Evolutionary conservation across 1,140 invertebrate genomes (phyloP), one percentile per base, ranked within the genome.

Genomic region (Trachymyrmex septentrionalis): DNA sequence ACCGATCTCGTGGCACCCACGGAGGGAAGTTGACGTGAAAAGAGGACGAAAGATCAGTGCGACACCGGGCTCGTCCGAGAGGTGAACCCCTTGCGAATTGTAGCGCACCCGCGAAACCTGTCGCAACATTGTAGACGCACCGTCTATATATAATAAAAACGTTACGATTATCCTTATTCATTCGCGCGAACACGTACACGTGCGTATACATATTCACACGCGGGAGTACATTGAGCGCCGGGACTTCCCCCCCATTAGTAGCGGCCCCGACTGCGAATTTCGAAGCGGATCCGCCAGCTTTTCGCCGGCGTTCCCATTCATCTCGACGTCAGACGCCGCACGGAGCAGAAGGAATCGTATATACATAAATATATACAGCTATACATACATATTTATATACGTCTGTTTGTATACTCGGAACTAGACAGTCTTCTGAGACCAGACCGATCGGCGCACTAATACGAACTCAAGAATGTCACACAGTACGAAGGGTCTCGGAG

Each of bases 401-500:
- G 38, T 85, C 27, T 64, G 72, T 76, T 63, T 64, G 24, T 21
- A 84, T 57, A 66, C 48, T 53, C 61, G 59, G 34, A 24, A 24
- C 21, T 34, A 61, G 38, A 12, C 61, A 64, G 61, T 16, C 53
- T 24, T 34, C 30, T 14, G 16, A 21, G 12, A 69, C 38, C 38
- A 30, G 67, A 59, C 1, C 24, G 34, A 44, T 10, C 50, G 21
- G 16, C 14, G 2, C n/a, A 7, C 30, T 4, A 27, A n/a, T 3
- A 34, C 55, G 14, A 69, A 34, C 69, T 77, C 72, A 80, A 92
- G 76, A 88, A 95, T 95, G 94, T 94, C 94, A 80, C 93, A 93
- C 85, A 94, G 92, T 86, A 90, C 88, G 85, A 89, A 91, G 80
- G 91, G 81, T 77, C 92, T 92, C 38, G 89, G 89, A 71, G 84